Conservation (phyloP, 2,888 invertebrate genomes). For the Spodoptera exigua region DNA sequence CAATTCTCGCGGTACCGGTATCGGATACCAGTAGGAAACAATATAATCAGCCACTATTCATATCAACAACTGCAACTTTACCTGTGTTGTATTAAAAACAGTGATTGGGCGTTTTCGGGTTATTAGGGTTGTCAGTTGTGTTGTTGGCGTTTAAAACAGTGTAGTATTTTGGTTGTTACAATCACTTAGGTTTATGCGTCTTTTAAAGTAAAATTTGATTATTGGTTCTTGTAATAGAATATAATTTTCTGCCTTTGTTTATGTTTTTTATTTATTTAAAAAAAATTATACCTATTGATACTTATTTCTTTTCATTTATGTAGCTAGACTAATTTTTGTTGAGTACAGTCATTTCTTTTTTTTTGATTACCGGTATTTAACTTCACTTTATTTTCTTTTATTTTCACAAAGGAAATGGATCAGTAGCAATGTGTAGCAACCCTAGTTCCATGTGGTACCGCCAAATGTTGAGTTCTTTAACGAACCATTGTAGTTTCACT, state of each 20-base stretch:
- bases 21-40: constrained; percentile 76
- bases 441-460: constrained; percentile 48
- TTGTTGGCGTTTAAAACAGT: not conserved
- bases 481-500: constrained; percentile 86
- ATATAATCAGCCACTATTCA: constrained; percentile 88
- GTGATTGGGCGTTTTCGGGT: constrained; percentile 82
- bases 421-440: constrained; percentile 68
- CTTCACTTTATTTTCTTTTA: too few relatives aligned
- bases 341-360: too few relatives aligned
- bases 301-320: too few relatives aligned
- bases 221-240: too few relatives aligned
- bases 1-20: constrained; percentile 79
- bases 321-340: too few relatives aligned
- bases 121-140: constrained; percentile 53
- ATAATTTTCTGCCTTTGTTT: too few relatives aligned
- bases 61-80: constrained; percentile 67
- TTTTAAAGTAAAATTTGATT: not conserved
- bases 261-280: too few relatives aligned
- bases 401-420: not conserved
- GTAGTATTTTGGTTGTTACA: not conserved
- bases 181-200: not conserved
- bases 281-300: too few relatives aligned
- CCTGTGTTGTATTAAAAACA: constrained; percentile 83
- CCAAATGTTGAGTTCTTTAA: constrained; percentile 74
- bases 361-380: too few relatives aligned